phyloP scores from a whole-genome alignment of 2,888 invertebrate genomes.

The Leptopilina myrica region DNA sequence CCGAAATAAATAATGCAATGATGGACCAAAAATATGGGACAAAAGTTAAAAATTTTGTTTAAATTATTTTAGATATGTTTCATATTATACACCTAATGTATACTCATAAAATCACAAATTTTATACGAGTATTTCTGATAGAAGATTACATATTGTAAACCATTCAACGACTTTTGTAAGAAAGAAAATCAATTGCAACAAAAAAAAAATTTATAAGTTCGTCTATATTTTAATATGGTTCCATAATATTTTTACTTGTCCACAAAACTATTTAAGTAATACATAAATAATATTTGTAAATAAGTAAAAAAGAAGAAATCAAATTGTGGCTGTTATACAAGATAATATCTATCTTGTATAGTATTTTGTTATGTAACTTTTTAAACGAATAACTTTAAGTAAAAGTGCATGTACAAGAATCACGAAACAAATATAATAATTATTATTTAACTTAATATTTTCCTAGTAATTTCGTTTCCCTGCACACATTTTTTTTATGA shows the following conservation, averaged over 20 bases:
- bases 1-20: not conserved
- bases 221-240: not conserved
- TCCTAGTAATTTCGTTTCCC: not conserved
- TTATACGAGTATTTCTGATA: constrained; percentile 2
- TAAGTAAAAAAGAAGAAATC: not conserved
- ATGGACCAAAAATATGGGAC: not conserved
- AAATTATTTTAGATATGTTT: not conserved
- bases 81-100: not conserved
- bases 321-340: constrained; percentile 26
- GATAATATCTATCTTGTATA: not conserved
- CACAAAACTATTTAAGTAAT: not conserved
- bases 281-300: constrained; percentile 2
- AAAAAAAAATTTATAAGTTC: constrained; percentile 11
- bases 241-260: not conserved
- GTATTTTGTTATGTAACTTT: constrained; percentile 31
- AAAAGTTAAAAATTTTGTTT: not conserved
- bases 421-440: constrained; percentile 56
- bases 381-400: constrained; percentile 51
- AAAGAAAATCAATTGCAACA: not conserved
- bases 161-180: not conserved
- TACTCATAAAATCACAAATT: not conserved
- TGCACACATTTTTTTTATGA: too few species aligned
- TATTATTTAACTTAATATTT: constrained; percentile 56
- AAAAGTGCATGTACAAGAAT: constrained; percentile 63
- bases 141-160: not conserved